Conservation (phyloP, 2,113 vertebrate species). For the Clarias macrocephalus region DNA sequence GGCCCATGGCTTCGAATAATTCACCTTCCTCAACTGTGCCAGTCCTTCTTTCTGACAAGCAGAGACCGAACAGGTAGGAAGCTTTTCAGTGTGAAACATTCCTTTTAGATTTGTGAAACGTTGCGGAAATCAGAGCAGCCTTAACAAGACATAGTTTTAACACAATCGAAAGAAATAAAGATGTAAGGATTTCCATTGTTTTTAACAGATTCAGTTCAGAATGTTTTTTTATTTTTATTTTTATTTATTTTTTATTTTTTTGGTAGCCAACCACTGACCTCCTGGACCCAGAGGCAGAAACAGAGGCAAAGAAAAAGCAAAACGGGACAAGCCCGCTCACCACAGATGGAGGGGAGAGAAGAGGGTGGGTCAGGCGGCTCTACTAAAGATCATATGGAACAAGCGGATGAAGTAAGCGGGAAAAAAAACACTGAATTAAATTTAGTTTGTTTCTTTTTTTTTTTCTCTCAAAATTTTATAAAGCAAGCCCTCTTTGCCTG, state of each 20-base stretch:
- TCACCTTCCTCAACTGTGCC: neutral
- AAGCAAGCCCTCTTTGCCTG: neutral
- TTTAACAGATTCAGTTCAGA: neutral
- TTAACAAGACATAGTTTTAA: neutral
- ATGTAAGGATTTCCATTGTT: neutral
- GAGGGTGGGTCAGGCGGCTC: constrained; percentile 45
- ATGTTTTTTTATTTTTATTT: too few relatives aligned
- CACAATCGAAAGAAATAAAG: neutral
- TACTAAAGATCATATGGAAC: constrained; percentile 16
- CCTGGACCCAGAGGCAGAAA: constrained; percentile 90
- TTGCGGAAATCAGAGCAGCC: neutral
- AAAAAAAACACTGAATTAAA: neutral
- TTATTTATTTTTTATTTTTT: too few relatives aligned
- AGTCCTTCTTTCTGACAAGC: constrained; percentile 16
- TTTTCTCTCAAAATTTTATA: neutral
- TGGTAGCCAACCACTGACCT: constrained; percentile 79
- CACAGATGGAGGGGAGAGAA: constrained; percentile 55
- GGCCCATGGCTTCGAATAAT: constrained; percentile 27
- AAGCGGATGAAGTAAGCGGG: constrained; percentile 43
- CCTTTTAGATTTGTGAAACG: neutral
- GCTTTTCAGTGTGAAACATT: neutral
- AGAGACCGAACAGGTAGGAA: constrained; percentile 38
- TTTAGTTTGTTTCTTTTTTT: neutral
- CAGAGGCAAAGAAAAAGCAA: constrained; percentile 75
- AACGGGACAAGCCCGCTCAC: constrained; percentile 42